Percentiles rank a stretch among this genome's conserved stretches.
Conservation (phyloP, 2,113 vertebrate species). For the Scartelaos histophorus region DNA sequence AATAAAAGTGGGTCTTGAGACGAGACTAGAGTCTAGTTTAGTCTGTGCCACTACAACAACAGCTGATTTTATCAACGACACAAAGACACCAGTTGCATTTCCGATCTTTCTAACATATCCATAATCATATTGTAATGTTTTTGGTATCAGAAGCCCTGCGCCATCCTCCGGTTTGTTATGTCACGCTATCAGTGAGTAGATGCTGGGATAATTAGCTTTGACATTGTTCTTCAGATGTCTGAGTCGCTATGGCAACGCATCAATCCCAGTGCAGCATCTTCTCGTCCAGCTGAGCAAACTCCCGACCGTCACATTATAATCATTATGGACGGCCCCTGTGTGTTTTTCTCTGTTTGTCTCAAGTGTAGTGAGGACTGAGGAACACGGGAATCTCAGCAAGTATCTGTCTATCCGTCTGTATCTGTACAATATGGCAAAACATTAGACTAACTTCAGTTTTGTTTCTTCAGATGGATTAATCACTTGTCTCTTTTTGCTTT, state of each 20-base stretch:
- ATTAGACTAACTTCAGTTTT: no score
- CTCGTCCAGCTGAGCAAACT: slow-evolving; percentile 62
- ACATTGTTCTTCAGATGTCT: not conserved
- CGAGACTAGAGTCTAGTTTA: no score
- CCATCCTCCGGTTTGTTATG: not conserved
- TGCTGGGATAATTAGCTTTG: not conserved
- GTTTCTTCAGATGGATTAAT: no score
- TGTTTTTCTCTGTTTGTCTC: slow-evolving; percentile 31
- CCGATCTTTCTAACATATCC: not conserved
- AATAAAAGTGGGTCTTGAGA: no score
- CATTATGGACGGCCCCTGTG: slow-evolving; percentile 2
- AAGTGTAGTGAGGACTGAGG: not conserved
- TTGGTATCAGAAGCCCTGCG: not conserved
- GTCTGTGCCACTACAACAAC: no score
- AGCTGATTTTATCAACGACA: no score
- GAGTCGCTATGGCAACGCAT: not conserved
- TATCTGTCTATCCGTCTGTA: no score
- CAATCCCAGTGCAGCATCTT: slow-evolving; percentile 22
- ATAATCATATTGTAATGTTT: not conserved
- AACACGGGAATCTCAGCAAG: slow-evolving; percentile 20
- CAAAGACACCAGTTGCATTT: no score
- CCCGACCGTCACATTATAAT: not conserved
- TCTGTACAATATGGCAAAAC: no score
- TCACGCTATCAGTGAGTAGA: not conserved
- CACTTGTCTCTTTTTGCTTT: no score